Percentiles rank a stretch among this genome's conserved stretches.
These are phyloP conservation scores for Rhorus exstirpatorius DNA, from an alignment of 2,888 invertebrate species.

Conservation along the genomic window DNA sequence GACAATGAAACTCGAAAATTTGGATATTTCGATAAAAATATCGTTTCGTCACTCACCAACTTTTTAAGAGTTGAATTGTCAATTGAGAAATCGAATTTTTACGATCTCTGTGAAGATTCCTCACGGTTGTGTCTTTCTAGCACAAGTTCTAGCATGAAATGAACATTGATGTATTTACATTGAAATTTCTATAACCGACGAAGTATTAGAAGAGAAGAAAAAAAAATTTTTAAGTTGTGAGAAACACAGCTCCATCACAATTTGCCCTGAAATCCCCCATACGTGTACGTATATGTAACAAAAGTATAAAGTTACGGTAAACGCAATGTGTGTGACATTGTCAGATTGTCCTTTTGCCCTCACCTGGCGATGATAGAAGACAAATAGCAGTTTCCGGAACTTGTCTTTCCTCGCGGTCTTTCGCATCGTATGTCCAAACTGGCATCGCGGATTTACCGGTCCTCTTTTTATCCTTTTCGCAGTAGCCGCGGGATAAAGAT, in stretches of 20 bases:
- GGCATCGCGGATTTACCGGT: constrained; percentile 13
- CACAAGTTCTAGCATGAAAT: too few species aligned
- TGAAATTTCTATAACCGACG: too few species aligned
- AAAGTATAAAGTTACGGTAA: constrained; percentile 31
- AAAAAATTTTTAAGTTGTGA: not conserved
- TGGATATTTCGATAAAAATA: too few species aligned
- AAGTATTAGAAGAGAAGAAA: not conserved
- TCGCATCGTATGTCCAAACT: constrained; percentile 22
- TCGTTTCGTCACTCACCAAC: too few species aligned
- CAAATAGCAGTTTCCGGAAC: constrained; percentile 63
- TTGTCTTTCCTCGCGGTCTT: constrained; percentile 46
- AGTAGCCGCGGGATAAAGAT: constrained; percentile 12
- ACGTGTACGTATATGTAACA: not conserved
- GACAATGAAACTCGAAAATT: too few species aligned
- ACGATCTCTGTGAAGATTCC: too few species aligned
- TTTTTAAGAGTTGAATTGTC: too few species aligned
- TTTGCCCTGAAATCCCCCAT: not conserved
- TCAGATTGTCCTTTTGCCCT: constrained; percentile 41
- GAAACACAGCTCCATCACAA: too few species aligned
- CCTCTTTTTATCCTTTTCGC: constrained; percentile 7
- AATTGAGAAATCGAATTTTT: too few species aligned
- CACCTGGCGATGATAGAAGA: constrained; percentile 65
- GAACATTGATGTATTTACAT: too few species aligned
- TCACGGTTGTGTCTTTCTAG: too few species aligned
- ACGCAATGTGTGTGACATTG: constrained; percentile 40